Conservation (phyloP, 2,113 vertebrate genomes). For the Apaloderma vittatum region DNA sequence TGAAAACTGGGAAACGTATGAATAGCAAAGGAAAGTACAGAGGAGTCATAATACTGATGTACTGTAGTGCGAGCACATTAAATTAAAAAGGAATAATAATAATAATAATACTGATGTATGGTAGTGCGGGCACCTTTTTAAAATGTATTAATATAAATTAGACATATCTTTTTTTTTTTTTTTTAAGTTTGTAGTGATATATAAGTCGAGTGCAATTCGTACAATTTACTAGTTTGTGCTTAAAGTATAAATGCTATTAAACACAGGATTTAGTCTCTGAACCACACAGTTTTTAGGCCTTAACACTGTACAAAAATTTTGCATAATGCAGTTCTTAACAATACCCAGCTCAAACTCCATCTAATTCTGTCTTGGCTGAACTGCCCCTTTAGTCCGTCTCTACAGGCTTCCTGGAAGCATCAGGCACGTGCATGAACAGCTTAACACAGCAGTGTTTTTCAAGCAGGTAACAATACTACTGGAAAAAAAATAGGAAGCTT, state of each 20-base stretch:
- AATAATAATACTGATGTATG: constrained; percentile 88
- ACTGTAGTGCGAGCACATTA: constrained; percentile 92
- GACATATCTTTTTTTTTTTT: constrained; percentile 94
- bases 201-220: constrained; percentile 99
- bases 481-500: constrained; percentile 90
- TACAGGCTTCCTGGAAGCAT: constrained; percentile 97
- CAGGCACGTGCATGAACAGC: constrained; percentile 99
- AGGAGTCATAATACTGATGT: constrained; percentile 91
- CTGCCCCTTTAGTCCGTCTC: constrained; percentile 88
- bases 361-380: constrained; percentile 87
- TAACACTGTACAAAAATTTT: constrained; percentile 99
- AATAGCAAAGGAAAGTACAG: constrained; percentile 88
- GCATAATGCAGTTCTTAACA: constrained; percentile 99
- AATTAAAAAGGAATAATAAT: constrained; percentile 86
- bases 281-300: constrained; percentile 99
- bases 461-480: constrained; percentile 95
- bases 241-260: constrained; percentile 99
- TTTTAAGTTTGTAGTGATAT: constrained; percentile 99
- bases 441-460: constrained; percentile 94
- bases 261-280: constrained; percentile 99
- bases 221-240: constrained; percentile 99
- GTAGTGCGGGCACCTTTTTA: constrained; percentile 91
- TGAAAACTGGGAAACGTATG: constrained; percentile 86
- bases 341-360: constrained; percentile 90
- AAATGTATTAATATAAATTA: constrained; percentile 99